These are phyloP conservation scores for Anticlea derivata DNA, from an alignment of 2,888 invertebrate genomes.

Conservation along the genomic window DNA sequence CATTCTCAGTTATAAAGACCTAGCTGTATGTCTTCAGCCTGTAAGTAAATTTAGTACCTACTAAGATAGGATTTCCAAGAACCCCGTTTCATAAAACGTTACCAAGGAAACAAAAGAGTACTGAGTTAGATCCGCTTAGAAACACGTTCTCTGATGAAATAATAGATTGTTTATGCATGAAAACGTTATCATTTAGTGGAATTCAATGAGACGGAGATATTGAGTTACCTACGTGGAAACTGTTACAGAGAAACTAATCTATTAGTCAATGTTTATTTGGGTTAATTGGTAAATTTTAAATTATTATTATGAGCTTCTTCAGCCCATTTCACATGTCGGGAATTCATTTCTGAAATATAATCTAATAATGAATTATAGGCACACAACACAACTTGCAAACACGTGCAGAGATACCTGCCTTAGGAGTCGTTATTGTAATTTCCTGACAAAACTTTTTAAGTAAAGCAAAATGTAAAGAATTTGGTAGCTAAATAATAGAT, in stretches of 20 bases:
- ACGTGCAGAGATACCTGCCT: not conserved
- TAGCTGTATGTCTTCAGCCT: no score
- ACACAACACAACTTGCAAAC: not conserved
- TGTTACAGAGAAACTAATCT: constrained; percentile 5
- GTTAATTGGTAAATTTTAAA: no score
- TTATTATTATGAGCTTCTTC: no score
- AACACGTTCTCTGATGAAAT: constrained; percentile 16
- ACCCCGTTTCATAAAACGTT: not conserved
- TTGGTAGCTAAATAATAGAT: no score
- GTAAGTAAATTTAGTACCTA: no score
- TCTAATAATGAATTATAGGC: not conserved
- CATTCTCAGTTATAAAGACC: no score
- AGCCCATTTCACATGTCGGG: no score
- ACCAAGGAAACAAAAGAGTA: constrained; percentile 4
- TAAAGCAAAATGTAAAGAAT: no score
- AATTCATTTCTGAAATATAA: not conserved
- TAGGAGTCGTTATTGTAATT: no score
- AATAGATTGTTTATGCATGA: constrained; percentile 12
- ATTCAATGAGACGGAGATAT: constrained; percentile 14
- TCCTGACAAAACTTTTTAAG: no score
- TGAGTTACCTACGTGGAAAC: constrained; percentile 21
- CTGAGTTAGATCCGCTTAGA: constrained; percentile 15
- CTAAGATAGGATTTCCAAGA: not conserved
- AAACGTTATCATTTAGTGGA: constrained; percentile 35
- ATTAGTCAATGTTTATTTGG: not conserved